Base-by-base conservation (phyloP, 64 coral and sea anemone species). In the Actinia tenebrosa region DNA sequence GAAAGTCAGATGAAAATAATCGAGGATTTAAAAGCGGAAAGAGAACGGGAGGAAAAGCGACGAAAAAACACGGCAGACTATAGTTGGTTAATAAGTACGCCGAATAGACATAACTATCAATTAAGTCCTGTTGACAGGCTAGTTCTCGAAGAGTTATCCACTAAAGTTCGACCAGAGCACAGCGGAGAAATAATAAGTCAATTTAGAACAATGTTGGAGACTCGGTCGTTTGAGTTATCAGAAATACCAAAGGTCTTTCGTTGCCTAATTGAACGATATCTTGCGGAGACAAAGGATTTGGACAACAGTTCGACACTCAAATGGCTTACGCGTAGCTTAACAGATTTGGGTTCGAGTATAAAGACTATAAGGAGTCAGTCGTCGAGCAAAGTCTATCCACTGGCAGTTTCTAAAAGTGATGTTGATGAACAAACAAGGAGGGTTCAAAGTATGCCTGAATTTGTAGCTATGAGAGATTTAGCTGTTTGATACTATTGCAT, bases 391-490 rank as follows among this genome's bases (percentile, higher is more conserved):
- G 88, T 97, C 18, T 93, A 93, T 42, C 94, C 94, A 17, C 63
- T 86, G 53, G 61, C 86, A 15, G 89, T 62, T 55, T 62, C 89
- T 64, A 90, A 92, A 13, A 87, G 87, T 90, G 84, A 84, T 42
- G 42, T 59, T 64, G 88, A 81, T 26, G 52, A 78, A 18, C 58
- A 82, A 71, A 75, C 88, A n/a, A 92, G 91, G 81, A 86, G 94
- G 77, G 88, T 88, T 26, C 92, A 93, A 86, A 97, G 94, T 97
- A 92, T 97, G 91, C 91, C 94, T 54, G 88, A 97, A 53, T 97
- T 97, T 86, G 26, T 85, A 42, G 50, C 83, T 44, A 62, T 85
- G 83, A 85, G 60, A 85, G 53, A 85, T 63, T 64, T 85, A 44
- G 22, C 83, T 42, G 83, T 85, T 55, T 85, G 27, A 81, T 81